phyloP scores from a whole-genome alignment of 1,140 invertebrate genomes.

The Gryon sp. region DNA sequence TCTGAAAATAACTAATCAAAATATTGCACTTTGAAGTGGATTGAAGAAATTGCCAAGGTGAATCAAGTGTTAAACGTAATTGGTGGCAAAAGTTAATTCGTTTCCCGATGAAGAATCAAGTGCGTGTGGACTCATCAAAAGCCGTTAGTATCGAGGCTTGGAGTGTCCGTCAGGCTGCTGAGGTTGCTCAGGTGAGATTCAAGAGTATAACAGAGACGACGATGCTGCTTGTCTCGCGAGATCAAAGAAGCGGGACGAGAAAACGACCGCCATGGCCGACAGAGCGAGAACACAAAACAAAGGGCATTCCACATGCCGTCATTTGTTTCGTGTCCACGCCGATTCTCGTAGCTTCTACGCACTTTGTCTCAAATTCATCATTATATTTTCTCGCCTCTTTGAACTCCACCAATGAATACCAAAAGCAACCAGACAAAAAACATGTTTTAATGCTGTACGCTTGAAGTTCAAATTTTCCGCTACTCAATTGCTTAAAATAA shows the following conservation, averaged over 20 bases:
- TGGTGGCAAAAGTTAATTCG: constrained; percentile 53
- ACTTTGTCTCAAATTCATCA: constrained; percentile 68
- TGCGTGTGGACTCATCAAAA: constrained; percentile 50
- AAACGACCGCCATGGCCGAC: constrained; percentile 24
- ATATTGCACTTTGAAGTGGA: constrained; percentile 9
- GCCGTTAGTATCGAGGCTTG: constrained; percentile 21
- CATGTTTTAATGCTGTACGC: neutral
- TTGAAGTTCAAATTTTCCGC: no score
- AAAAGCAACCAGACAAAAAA: neutral
- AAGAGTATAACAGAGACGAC: constrained; percentile 38
- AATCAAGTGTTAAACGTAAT: constrained; percentile 45
- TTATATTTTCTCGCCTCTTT: constrained; percentile 65
- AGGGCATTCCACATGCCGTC: constrained; percentile 73
- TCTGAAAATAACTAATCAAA: constrained; percentile 13
- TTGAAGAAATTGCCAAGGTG: constrained; percentile 18
- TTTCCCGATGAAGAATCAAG: constrained; percentile 43
- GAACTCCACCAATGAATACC: constrained; percentile 1
- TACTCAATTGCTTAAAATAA: no score
- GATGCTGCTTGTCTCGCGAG: constrained; percentile 32
- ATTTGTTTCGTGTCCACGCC: constrained; percentile 73
- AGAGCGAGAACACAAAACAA: constrained; percentile 71
- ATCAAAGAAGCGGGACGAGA: constrained; percentile 38
- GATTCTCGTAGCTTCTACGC: constrained; percentile 52
- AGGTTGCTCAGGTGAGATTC: constrained; percentile 69
- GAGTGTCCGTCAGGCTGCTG: constrained; percentile 47